phyloP scores from a whole-genome alignment of 2,888 invertebrate genomes.

The Trilocha varians region DNA sequence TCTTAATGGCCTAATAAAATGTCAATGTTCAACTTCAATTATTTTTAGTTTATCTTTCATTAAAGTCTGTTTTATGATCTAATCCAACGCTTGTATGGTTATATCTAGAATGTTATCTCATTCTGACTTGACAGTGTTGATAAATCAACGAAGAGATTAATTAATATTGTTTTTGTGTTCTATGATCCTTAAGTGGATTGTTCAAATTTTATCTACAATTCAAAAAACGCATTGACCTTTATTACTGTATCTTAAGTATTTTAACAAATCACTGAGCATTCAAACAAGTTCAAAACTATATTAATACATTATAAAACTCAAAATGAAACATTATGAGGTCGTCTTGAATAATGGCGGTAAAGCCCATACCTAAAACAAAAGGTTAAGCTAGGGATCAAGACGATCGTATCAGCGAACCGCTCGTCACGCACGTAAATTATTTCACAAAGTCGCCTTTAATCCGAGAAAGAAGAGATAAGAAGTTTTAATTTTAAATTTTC shows the following conservation, averaged over 20 bases:
- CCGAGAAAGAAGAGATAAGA: constrained; percentile 55
- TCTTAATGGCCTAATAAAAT: constrained; percentile 32
- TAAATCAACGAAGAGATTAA: constrained; percentile 38
- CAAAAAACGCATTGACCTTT: background rate
- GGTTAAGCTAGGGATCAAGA: constrained; percentile 60
- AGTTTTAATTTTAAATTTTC: constrained; percentile 66
- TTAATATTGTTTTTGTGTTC: constrained; percentile 24
- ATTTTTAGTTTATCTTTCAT: constrained; percentile 24
- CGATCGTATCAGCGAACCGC: constrained; percentile 69
- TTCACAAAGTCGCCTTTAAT: constrained; percentile 69
- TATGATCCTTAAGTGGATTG: constrained; percentile 4
- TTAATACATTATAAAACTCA: background rate
- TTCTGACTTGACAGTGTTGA: constrained; percentile 27
- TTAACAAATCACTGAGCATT: no score
- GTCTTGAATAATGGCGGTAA: constrained; percentile 67
- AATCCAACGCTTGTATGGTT: constrained; percentile 25
- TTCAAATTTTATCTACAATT: background rate
- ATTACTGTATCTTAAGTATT: no score
- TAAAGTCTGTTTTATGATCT: constrained; percentile 25
- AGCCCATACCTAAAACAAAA: constrained; percentile 63
- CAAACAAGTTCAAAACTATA: no score
- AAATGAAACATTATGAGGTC: constrained; percentile 49
- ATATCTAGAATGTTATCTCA: constrained; percentile 26
- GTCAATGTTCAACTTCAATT: constrained; percentile 17
- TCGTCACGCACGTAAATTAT: constrained; percentile 73